phyloP scores from a whole-genome alignment of 2,797 vertebrate species.

The Agapornis canus region DNA sequence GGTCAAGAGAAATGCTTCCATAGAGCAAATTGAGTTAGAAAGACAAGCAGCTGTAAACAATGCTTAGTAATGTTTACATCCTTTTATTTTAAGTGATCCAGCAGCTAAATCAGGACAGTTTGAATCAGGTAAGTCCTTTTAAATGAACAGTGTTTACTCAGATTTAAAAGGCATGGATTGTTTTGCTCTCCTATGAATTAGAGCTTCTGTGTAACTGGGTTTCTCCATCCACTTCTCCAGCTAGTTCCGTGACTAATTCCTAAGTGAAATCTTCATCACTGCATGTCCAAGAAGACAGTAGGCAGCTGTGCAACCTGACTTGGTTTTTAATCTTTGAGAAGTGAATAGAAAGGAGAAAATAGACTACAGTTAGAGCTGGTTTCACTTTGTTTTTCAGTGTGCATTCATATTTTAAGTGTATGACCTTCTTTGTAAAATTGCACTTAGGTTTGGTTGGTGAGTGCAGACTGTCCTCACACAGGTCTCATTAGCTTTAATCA shows the following conservation, averaged over 20 bases:
- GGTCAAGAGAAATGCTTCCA: neutral
- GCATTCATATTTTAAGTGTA: neutral
- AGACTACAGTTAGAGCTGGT: neutral
- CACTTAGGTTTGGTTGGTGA: neutral
- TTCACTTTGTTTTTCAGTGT: neutral
- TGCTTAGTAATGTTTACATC: neutral
- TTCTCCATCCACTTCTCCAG: neutral
- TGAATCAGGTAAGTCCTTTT: neutral
- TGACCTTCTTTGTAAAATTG: neutral
- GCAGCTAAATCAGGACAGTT: neutral
- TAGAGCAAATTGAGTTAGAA: neutral
- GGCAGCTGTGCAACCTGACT: neutral
- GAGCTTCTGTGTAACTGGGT: neutral
- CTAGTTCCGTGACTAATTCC: neutral
- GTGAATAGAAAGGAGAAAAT: neutral
- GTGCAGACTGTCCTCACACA: neutral
- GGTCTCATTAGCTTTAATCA: neutral
- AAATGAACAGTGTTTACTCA: neutral
- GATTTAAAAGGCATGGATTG: neutral
- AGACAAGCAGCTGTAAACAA: neutral
- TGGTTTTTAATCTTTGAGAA: neutral
- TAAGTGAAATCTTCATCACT: neutral
- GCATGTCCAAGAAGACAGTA: neutral
- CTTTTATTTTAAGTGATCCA: neutral
- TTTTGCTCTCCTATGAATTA: neutral